phyloP scores from a whole-genome alignment of 35 echinoderm and acorn worm genomes.

The Diadema setosum region DNA sequence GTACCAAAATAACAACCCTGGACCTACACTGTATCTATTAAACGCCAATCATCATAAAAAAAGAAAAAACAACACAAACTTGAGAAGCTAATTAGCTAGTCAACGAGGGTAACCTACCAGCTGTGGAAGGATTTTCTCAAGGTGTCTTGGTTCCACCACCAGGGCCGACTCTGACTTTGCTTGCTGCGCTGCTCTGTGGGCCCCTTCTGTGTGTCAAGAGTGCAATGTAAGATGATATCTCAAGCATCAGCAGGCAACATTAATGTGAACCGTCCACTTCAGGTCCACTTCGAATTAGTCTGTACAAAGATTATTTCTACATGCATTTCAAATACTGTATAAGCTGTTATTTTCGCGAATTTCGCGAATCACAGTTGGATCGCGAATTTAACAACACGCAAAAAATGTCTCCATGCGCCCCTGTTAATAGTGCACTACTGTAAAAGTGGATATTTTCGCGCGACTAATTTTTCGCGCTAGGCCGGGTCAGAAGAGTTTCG shows the following conservation, averaged over 20 bases:
- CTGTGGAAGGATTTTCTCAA: conserved; percentile 67
- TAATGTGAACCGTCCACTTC: neutral
- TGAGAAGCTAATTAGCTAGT: too few relatives aligned
- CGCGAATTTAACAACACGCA: too few relatives aligned
- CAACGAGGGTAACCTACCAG: conserved; percentile 55
- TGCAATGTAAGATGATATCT: neutral
- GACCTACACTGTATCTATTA: neutral
- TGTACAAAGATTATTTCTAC: neutral
- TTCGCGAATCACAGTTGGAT: too few relatives aligned
- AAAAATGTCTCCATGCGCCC: too few relatives aligned
- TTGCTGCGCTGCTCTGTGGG: conserved; percentile 43
- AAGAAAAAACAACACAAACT: too few relatives aligned
- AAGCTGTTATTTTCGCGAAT: too few relatives aligned
- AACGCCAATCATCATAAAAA: neutral
- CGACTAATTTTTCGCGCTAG: too few relatives aligned
- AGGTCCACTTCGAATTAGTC: neutral
- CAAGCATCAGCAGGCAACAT: neutral
- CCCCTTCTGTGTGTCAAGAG: conserved; percentile 22
- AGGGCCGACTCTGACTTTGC: conserved; percentile 43
- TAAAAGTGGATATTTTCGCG: too few relatives aligned
- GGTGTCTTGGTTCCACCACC: conserved; percentile 54
- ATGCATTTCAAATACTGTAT: neutral
- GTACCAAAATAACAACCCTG: too few relatives aligned
- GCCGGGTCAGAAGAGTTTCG: too few relatives aligned
- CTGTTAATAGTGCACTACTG: neutral